A percentile compares a stretch with the other conserved stretches of the same genome.
phyloP scores from a whole-genome alignment of 2,888 invertebrate genomes.

The Caenorhabditis macrosperma region DNA sequence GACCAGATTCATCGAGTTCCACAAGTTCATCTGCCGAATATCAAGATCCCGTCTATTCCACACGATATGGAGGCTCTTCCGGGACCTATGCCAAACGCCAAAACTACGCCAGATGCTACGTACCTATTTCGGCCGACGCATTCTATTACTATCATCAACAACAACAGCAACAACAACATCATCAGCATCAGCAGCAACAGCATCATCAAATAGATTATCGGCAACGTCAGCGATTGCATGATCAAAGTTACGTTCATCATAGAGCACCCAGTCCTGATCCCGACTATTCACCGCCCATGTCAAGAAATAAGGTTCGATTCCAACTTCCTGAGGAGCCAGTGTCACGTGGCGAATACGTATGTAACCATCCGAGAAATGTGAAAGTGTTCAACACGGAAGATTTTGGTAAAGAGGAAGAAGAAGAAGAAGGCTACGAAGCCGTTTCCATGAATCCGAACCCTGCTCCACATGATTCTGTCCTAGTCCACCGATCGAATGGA shows the following conservation, averaged over 20 bases:
- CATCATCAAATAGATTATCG: conserved; percentile 6
- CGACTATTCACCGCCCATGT: conserved; percentile 68
- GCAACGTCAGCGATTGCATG: conserved; percentile 38
- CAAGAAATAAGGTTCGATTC: conserved; percentile 60
- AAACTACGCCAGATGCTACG: conserved; percentile 44
- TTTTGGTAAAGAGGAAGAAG: conserved; percentile 38
- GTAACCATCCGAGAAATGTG: conserved; percentile 3
- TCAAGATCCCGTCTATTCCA: conserved; percentile 60
- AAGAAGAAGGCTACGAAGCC: conserved; percentile 37
- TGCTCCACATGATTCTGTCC: conserved; percentile 31
- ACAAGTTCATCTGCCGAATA: conserved; percentile 63
- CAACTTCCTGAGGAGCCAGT: conserved; percentile 51
- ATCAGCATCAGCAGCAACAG: conserved; percentile 23
- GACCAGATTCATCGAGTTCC: conserved; percentile 50
- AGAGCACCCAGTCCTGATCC: conserved; percentile 62
- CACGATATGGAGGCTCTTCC: conserved; percentile 37
- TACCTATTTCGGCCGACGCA: conserved; percentile 47
- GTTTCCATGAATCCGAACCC: conserved; percentile 51
- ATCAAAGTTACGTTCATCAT: conserved; percentile 11
- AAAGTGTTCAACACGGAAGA: conserved; percentile 36
- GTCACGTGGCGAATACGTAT: conserved; percentile 50
- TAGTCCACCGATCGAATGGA: conserved; percentile 38
- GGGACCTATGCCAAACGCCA: conserved; percentile 45
- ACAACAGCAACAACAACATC: conserved; percentile 25
- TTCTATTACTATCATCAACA: conserved; percentile 55